These are phyloP conservation scores for Danaus chrysippus DNA, from an alignment of 2,888 invertebrate species.

Conservation along the genomic window DNA sequence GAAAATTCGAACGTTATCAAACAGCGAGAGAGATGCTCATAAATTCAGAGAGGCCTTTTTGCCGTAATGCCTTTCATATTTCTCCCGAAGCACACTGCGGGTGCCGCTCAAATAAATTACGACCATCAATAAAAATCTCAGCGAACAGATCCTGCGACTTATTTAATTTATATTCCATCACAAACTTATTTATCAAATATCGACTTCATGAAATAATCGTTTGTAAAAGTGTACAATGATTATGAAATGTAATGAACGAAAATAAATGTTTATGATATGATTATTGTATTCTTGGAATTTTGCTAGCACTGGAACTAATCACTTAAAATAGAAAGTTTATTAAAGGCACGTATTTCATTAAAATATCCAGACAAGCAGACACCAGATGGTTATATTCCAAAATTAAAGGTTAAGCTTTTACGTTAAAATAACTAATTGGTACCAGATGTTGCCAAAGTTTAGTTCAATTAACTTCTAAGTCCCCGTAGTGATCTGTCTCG, in stretches of 20 bases:
- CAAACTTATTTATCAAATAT: slow-evolving; percentile 71
- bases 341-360: slow-evolving; percentile 5
- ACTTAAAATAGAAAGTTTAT: background rate
- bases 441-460: slow-evolving; percentile 6
- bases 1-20: slow-evolving; percentile 64
- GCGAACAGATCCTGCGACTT: slow-evolving; percentile 71
- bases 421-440: slow-evolving; percentile 5
- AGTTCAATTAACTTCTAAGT: slow-evolving; percentile 7
- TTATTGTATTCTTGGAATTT: background rate
- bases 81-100: slow-evolving; percentile 73
- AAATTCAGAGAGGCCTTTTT: slow-evolving; percentile 75
- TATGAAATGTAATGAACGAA: background rate
- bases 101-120: slow-evolving; percentile 77
- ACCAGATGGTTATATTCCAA: slow-evolving; percentile 1
- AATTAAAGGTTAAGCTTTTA: slow-evolving; percentile 7
- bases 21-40: slow-evolving; percentile 72
- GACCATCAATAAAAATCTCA: slow-evolving; percentile 76
- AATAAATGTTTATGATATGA: background rate
- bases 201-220: slow-evolving; percentile 41
- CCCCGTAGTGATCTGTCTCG: slow-evolving; percentile 4
- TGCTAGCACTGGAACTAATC: background rate
- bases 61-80: slow-evolving; percentile 78
- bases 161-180: slow-evolving; percentile 78
- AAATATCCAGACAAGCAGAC: slow-evolving; percentile 1
- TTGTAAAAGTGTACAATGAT: slow-evolving; percentile 4